A percentile compares a stretch with the other conserved stretches of the same genome.
Evolutionary conservation across 2,888 invertebrate genomes (phyloP).

Genomic region (Epinotia demarniana): DNA sequence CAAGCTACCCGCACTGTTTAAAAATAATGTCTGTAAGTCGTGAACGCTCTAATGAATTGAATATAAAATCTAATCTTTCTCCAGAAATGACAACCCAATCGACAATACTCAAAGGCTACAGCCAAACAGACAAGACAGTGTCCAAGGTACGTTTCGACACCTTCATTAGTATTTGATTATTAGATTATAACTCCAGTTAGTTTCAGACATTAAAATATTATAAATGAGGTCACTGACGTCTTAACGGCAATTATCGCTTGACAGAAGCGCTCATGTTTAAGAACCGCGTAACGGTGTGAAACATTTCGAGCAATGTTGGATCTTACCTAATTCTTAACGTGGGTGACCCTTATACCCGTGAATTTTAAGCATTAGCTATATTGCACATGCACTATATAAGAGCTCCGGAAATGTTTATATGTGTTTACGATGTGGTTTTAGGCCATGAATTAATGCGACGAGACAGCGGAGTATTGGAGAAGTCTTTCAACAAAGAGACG

Average conservation of each 20-base stretch:
- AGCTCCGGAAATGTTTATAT: neutral
- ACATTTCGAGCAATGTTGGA: neutral
- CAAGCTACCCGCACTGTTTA: too few species aligned
- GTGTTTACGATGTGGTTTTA: conserved; percentile 19
- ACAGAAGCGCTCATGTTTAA: too few species aligned
- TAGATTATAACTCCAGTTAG: too few species aligned
- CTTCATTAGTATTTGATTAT: neutral
- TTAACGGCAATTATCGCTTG: too few species aligned
- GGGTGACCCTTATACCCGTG: too few species aligned
- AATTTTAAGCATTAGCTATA: neutral
- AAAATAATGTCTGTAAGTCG: too few species aligned
- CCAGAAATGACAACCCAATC: conserved; percentile 13
- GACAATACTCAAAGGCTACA: conserved; percentile 10
- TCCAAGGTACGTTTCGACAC: conserved; percentile 13
- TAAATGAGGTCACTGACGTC: too few species aligned
- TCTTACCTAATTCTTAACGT: too few species aligned
- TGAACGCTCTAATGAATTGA: neutral
- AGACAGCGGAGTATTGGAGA: conserved; percentile 33
- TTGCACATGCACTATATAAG: neutral
- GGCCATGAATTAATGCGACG: conserved; percentile 35
- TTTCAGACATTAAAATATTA: too few species aligned
- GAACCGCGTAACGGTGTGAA: neutral
- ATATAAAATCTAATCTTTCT: neutral
- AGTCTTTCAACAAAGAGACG: conserved; percentile 46
- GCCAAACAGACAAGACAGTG: neutral